Base-by-base conservation (phyloP, 2,888 invertebrate species). In the Heterodera filipjevi region DNA sequence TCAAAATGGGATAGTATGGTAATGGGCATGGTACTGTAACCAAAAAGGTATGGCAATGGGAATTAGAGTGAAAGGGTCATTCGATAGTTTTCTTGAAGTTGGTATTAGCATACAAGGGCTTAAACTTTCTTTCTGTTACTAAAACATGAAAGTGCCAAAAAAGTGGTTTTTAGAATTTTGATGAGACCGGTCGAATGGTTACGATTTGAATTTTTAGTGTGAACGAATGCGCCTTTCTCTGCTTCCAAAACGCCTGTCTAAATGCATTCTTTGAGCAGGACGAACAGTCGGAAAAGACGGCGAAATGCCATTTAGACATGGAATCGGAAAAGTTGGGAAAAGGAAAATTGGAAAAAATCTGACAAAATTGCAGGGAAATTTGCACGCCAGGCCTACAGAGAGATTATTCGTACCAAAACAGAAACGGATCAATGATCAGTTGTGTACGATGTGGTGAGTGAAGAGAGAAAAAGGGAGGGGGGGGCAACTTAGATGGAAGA, bases 361-460 rank as follows among this genome's bases (percentile, higher is more conserved):
- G 32, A 66, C 68, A 53, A 27, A 33, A 68, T 32, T 68, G 33
- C 33, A 75, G 66, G 10, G 83, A 82, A 76, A 77, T 78, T 33
- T 82, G 83, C 59, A 71, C 75, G 59, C 72, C 64, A 5, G 64
- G 66, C 27, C 80, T 82, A 6, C 83, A 81, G 32, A 73, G 82
- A n/a, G 82, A 84, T 75, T 84, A 80, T 39, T 71, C 74, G 35
- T 79, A 80, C 83, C 72, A 78, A 66, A 71, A 76, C 35, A 76
- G 68, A 53, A 80, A 82, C 27, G 83, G 85, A 33, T 85, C 86
- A 32, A 79, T 83, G 27, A 80, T 87, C 30, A 85, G 86, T 71
- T 87, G 87, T 74, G 85, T 87, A 82, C 82, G 87, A 81, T 87
- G 87, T 80, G 84, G 87, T 87, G 74, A 84, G 85, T 83, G 19